Percentiles rank a stretch among this genome's conserved stretches.
phyloP scores from a whole-genome alignment of 2,113 vertebrate genomes.

The mouse (Mus musculus) region DNA sequence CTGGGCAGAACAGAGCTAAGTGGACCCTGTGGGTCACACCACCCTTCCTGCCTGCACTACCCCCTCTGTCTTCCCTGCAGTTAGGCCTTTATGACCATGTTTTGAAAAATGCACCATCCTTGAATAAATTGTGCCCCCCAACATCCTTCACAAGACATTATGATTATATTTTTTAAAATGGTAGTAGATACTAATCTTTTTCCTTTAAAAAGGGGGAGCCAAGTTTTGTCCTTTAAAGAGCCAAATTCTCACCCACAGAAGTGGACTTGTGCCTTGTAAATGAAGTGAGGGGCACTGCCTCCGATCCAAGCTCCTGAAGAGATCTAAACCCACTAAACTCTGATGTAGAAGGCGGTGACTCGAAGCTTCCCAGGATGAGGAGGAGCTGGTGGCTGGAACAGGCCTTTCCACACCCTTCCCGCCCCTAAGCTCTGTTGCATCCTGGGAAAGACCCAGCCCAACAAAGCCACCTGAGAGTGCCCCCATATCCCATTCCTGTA shows the following conservation, averaged over 20 bases:
- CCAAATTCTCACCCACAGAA: slow-evolving; percentile 19
- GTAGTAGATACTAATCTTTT: neutral
- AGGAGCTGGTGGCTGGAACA: neutral
- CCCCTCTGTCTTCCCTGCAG: neutral
- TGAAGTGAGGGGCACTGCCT: neutral
- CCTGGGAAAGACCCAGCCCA: neutral
- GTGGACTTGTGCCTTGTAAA: neutral
- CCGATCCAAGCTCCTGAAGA: neutral
- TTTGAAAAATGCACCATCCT: neutral
- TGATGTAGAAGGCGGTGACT: neutral
- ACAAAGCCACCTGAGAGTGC: neutral
- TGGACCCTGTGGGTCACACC: neutral
- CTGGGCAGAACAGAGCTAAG: neutral
- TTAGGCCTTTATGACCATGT: fast-evolving
- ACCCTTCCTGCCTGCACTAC: neutral
- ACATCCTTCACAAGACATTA: neutral
- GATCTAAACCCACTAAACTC: neutral
- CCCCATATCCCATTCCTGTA: no score
- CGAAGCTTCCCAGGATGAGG: neutral
- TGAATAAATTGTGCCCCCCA: neutral
- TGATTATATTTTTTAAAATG: neutral
- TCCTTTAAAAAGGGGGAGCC: neutral
- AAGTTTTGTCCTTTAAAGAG: slow-evolving; percentile 11
- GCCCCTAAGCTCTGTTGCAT: neutral
- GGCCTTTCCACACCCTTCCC: neutral